Base-by-base conservation (phyloP, 1,140 invertebrate genomes). In the Oncopodura yosiiana region DNA sequence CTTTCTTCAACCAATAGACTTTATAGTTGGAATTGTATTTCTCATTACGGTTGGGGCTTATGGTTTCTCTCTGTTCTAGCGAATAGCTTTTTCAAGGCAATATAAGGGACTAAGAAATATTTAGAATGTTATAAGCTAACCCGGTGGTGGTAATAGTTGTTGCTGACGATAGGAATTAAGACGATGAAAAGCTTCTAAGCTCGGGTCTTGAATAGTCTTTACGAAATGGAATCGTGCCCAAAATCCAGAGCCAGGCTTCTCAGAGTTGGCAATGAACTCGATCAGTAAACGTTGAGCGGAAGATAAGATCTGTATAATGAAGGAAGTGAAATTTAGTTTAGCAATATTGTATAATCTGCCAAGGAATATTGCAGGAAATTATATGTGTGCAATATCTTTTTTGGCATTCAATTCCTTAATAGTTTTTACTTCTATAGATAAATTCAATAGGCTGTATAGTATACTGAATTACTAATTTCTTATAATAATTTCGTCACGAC, bases 221-320 rank as follows among this genome's bases (percentile, higher is more conserved):
- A 60, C 55, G 68, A 89, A 90, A 65, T 85, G 79, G 69, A 81
- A 90, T 65, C 75, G 82, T 27, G 84, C 86, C 67, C 86, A 85
- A 71, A 92, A 91, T 32, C 87, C 87, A 65, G 87, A 84, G 21
- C 85, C 83, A 0, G 86, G 86, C 63, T 75, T 78, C 64, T 86
- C 81, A 1, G 83, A 86, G 66, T 86, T 84, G 16, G 83, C 80
- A 34, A 86, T 79, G 66, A 91, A 91, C 67, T 89, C 84, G 26
- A 91, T 76, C 63, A 82, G 78, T 23, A 91, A 74, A 66, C 87
- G 79, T 16, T 82, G 75, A 19, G 84, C 83, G 14, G 82, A 86
- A 34, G 86, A 89, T 36, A 88, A 73, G 14, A 63, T 54, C 62
- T 60, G 16, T 8, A 9, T 6, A 37, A 44, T 8, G 24, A 8